Evolutionary conservation across 2,113 vertebrate species (phyloP).

Genomic region (Galemys pyrenaicus): DNA sequence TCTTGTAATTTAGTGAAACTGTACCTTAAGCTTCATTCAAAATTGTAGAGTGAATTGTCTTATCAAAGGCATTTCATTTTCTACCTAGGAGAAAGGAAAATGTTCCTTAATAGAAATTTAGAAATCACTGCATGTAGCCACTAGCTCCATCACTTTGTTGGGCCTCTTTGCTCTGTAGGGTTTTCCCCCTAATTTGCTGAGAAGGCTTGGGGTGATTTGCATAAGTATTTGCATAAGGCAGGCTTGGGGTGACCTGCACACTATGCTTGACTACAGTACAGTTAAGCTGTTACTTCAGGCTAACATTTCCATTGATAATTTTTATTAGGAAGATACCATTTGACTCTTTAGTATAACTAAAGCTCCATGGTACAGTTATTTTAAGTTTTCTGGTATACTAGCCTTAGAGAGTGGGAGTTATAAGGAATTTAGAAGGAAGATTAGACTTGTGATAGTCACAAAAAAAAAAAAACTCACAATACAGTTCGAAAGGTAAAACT

Average conservation of each 20-base stretch:
- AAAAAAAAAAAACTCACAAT: slow-evolving; percentile 3
- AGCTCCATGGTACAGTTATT: neutral
- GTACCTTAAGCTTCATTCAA: slow-evolving; percentile 48
- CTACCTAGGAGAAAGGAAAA: slow-evolving; percentile 52
- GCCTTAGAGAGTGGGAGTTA: neutral
- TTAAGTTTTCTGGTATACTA: neutral
- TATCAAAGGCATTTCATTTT: slow-evolving; percentile 65
- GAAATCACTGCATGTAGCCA: slow-evolving; percentile 55
- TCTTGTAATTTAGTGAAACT: slow-evolving; percentile 28
- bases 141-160: neutral
- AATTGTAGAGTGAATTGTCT: slow-evolving; percentile 65
- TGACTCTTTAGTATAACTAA: neutral
- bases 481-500: slow-evolving; percentile 35
- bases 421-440: slow-evolving; percentile 34
- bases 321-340: neutral
- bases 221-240: no score
- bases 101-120: slow-evolving; percentile 57
- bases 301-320: slow-evolving; percentile 46
- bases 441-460: neutral
- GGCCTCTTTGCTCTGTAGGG: slow-evolving; percentile 18
- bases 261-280: slow-evolving; percentile 1
- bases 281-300: slow-evolving; percentile 31
- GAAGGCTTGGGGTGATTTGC: slow-evolving; percentile 44
- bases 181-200: slow-evolving; percentile 52
- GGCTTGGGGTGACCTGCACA: slow-evolving; percentile 15